phyloP scores from a whole-genome alignment of 2,888 invertebrate species.

The Lasioglossum morio region DNA sequence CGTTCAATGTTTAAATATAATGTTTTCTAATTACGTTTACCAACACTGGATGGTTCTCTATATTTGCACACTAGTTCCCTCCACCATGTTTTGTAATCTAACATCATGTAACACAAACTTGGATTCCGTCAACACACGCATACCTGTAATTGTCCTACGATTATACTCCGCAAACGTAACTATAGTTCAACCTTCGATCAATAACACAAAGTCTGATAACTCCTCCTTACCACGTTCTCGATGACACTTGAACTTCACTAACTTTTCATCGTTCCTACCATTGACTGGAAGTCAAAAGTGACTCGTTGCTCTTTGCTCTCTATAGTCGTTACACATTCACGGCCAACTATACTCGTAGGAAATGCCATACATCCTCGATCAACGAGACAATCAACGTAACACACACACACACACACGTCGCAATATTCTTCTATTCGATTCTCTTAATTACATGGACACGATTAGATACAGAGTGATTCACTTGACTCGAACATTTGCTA shows the following conservation, averaged over 20 bases:
- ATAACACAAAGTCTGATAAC: neutral
- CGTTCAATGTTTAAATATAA: neutral
- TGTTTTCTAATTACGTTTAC: neutral
- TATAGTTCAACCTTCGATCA: constrained; percentile 2
- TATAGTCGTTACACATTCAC: neutral
- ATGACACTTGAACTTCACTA: neutral
- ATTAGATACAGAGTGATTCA: constrained; percentile 5
- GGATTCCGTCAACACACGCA: constrained; percentile 8
- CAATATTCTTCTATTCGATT: neutral
- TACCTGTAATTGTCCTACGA: neutral
- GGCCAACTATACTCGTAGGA: neutral
- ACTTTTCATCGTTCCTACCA: neutral
- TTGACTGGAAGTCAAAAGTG: neutral
- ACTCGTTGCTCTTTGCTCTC: neutral
- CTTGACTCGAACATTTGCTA: neutral
- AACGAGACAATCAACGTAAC: neutral
- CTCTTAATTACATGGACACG: neutral
- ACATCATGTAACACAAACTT: neutral
- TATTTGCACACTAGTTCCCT: neutral
- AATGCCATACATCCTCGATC: neutral
- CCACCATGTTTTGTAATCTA: neutral
- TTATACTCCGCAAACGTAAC: neutral
- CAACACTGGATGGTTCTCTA: neutral
- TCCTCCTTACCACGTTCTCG: neutral
- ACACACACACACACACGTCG: neutral